These are phyloP conservation scores for Meloidogyne chitwoodi DNA, from an alignment of 1,140 invertebrate genomes.

Conservation along the genomic window DNA sequence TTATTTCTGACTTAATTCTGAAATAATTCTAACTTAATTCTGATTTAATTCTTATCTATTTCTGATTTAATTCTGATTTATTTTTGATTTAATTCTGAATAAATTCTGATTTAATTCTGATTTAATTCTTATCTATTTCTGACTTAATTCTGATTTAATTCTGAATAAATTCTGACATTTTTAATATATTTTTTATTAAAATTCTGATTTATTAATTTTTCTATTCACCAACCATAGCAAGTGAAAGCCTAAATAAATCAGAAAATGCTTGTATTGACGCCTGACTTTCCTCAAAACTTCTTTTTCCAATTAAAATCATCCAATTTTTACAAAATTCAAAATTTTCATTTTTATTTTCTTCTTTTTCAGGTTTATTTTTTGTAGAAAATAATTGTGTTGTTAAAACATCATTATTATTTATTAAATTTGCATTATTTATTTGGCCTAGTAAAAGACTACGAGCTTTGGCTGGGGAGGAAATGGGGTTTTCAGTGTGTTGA, in stretches of 20 bases:
- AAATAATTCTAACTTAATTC: background rate
- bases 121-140: too few relatives aligned
- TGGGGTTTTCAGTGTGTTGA: background rate
- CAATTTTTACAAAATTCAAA: conserved; percentile 78
- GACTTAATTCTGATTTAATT: too few relatives aligned
- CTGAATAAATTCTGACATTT: too few relatives aligned
- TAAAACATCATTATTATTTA: background rate
- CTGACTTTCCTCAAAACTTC: conserved; percentile 60
- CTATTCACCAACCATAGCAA: conserved; percentile 17
- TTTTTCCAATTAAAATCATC: conserved; percentile 95
- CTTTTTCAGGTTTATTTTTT: conserved; percentile 82
- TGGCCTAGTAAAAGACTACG: background rate
- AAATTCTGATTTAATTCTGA: too few relatives aligned
- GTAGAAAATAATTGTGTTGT: conserved; percentile 71
- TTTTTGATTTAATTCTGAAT: too few relatives aligned
- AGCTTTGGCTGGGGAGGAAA: background rate
- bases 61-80: background rate
- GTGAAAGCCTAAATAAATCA: conserved; percentile 24
- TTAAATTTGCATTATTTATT: background rate
- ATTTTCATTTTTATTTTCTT: conserved; percentile 93
- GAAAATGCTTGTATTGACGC: conserved; percentile 65
- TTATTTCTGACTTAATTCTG: background rate
- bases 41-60: background rate
- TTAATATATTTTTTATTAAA: background rate
- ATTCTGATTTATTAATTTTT: background rate